These are phyloP conservation scores for Bufo bufo DNA, from an alignment of 2,113 vertebrate species.

Conservation along the genomic window DNA sequence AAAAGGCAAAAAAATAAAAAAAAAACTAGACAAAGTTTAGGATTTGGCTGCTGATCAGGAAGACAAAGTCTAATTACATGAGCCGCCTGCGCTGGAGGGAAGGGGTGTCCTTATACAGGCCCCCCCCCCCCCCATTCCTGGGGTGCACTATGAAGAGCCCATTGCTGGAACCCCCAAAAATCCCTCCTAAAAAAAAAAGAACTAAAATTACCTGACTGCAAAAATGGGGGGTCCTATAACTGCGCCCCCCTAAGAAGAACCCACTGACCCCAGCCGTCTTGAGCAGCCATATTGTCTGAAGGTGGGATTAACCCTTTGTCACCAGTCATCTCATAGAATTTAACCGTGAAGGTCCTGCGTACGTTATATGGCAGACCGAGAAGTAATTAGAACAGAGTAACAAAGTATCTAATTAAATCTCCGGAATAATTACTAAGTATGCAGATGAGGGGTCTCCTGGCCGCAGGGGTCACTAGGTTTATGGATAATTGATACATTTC, in stretches of 20 bases:
- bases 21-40: slow-evolving; percentile 38
- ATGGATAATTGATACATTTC: neutral
- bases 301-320: neutral
- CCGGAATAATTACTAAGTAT: neutral
- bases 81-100: neutral
- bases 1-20: neutral
- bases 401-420: too few relatives aligned
- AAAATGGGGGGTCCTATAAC: too few relatives aligned
- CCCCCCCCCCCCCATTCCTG: neutral
- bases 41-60: neutral
- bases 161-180: too few relatives aligned
- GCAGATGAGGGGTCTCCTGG: neutral
- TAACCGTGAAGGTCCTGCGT: neutral
- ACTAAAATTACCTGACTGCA: too few relatives aligned
- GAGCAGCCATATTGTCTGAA: neutral
- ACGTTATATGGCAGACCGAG: too few relatives aligned
- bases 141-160: too few relatives aligned
- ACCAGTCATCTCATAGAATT: neutral
- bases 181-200: neutral
- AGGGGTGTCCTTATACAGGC: neutral
- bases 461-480: neutral
- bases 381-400: too few relatives aligned
- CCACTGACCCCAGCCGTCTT: too few relatives aligned
- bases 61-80: slow-evolving; percentile 10
- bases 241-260: too few relatives aligned